phyloP scores from a whole-genome alignment of 2,113 vertebrate species.

The Actenoides hombroni region DNA sequence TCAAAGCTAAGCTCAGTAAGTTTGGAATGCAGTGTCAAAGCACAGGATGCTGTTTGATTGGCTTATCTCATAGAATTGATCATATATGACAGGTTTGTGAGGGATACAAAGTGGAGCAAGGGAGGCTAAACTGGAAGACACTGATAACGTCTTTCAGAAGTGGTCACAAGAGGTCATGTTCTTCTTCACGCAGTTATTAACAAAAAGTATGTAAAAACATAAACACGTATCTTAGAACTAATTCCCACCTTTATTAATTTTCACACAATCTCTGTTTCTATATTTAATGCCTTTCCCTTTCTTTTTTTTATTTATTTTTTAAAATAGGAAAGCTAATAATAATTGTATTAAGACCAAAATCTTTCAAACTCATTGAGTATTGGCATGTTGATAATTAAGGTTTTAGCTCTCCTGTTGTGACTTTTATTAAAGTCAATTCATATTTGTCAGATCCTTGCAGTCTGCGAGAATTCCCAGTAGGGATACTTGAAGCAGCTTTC shows the following conservation, averaged over 20 bases:
- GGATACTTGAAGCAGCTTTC: conserved; percentile 4
- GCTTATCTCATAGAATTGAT: not conserved
- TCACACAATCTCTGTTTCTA: not conserved
- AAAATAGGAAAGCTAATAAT: not conserved
- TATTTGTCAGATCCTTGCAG: conserved; percentile 24
- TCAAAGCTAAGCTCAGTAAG: not conserved
- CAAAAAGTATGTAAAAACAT: not conserved
- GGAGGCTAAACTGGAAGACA: not conserved
- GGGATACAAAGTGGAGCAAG: not conserved
- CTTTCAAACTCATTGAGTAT: not conserved
- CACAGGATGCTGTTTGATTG: not conserved
- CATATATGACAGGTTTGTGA: not conserved
- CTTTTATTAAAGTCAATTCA: conserved; percentile 52
- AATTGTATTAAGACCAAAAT: not conserved
- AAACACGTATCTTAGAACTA: not conserved
- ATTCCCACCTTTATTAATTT: not conserved
- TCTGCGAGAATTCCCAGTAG: not conserved
- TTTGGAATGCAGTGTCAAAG: not conserved
- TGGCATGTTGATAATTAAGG: conserved; percentile 15
- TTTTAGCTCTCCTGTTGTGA: conserved; percentile 28
- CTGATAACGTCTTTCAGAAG: not conserved
- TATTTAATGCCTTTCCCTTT: not conserved
- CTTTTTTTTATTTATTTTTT: not conserved
- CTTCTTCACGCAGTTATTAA: not conserved
- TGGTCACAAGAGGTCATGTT: not conserved